These are phyloP conservation scores for Ichneumon xanthorius DNA, from an alignment of 2,888 invertebrate genomes.

Conservation along the genomic window DNA sequence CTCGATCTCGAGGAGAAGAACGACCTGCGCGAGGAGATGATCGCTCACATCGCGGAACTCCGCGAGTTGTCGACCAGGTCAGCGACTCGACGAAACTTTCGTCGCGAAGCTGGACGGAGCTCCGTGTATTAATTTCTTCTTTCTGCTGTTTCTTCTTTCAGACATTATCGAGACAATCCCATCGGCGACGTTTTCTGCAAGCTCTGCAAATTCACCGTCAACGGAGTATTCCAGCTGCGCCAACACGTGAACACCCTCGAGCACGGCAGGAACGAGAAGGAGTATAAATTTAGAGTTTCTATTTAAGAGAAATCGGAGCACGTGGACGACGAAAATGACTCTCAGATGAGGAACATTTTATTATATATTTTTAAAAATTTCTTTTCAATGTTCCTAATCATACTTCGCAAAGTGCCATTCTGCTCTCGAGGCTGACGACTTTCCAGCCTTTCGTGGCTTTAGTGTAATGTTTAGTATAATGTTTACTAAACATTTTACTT, in stretches of 20 bases:
- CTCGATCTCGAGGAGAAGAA: constrained; percentile 84
- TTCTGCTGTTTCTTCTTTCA: constrained; percentile 22
- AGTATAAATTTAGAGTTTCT: constrained; percentile 75
- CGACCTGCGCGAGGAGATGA: constrained; percentile 80
- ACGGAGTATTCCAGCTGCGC: constrained; percentile 85
- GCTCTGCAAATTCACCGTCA: constrained; percentile 84
- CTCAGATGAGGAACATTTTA: background rate
- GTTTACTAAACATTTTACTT: no score
- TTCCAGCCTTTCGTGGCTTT: background rate
- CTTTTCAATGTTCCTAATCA: background rate
- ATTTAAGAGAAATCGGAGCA: background rate
- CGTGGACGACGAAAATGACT: background rate
- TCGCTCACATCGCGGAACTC: constrained; percentile 85
- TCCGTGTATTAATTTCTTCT: background rate
- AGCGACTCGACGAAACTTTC: constrained; percentile 64
- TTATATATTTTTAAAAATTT: background rate
- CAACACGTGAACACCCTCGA: constrained; percentile 85
- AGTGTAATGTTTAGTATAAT: no score
- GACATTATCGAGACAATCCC: constrained; percentile 60
- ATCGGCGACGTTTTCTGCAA: constrained; percentile 84
- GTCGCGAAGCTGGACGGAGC: background rate
- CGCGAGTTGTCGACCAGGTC: constrained; percentile 82
- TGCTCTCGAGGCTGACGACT: background rate
- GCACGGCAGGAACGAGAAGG: constrained; percentile 85
- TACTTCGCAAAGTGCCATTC: background rate